Evolutionary conservation across 2,888 invertebrate genomes (phyloP), one percentile per base, ranked within the genome.

Genomic region (Phyllotreta striolata): DNA sequence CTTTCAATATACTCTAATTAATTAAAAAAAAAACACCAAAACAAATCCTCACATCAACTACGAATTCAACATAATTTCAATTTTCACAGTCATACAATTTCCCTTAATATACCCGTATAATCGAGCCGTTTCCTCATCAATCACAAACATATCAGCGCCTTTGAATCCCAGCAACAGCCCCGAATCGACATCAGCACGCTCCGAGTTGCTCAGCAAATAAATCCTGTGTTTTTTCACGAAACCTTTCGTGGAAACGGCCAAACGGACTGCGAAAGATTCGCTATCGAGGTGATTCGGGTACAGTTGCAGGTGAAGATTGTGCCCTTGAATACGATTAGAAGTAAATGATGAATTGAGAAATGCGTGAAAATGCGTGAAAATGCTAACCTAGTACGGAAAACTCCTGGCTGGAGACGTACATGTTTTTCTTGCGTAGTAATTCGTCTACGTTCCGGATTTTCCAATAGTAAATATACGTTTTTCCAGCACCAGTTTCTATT

Each of bases 41-140:
- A 13, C 10, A 24, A 24, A 24, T 24, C 4, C 4, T 3, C 24
- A 24, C 1, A 24, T 3, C 4, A 52, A 56, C 55, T 67, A 73
- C 9, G 70, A 73, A 55, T 82, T 83, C 70, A 86, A 80, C 79
- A 83, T 86, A 61, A 87, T 81, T 68, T 84, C 82, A 54, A 86
- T 77, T 79, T 86, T 86, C 71, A 87, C 79, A 67, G 86, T 76
- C 55, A 86, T 74, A 60, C 80, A 77, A 68, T 85, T 82, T 70
- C 83, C 79, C 64, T 80, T 79, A 14, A 84, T 78, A 70, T 84
- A 86, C 47, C 83, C 78, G 56, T 81, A 77, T 39, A 80, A 79
- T 12, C 81, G 72, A 49, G 87, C 77, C 3, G 83, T 83, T 63
- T 82, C 81, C 63, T 24, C 24, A 24, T 24, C 2, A 24, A 24